A percentile compares a stretch with the other conserved stretches of the same genome.
phyloP scores from a whole-genome alignment of 2,888 invertebrate genomes.

The Hypsopygia costalis region DNA sequence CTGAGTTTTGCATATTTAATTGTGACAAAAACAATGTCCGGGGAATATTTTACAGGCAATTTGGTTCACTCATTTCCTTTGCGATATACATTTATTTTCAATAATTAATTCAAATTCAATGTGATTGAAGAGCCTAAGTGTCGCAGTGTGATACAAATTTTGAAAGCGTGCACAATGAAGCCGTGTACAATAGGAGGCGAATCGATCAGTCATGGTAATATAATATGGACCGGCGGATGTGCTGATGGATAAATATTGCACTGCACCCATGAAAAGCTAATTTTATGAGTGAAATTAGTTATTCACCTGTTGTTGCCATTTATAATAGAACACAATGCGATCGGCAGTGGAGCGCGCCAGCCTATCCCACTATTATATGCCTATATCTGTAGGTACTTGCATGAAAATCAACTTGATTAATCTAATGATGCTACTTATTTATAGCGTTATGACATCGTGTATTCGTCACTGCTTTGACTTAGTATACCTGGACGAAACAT shows the following conservation, averaged over 20 bases:
- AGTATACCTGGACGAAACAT: too few species aligned
- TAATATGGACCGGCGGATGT: slow-evolving; percentile 63
- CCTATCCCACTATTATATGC: slow-evolving; percentile 68
- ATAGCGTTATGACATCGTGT: slow-evolving; percentile 8
- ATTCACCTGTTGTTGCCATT: slow-evolving; percentile 80
- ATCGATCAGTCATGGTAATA: slow-evolving; percentile 42
- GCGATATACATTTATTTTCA: slow-evolving; percentile 26
- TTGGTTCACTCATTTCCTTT: slow-evolving; percentile 34
- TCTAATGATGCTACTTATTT: slow-evolving; percentile 28
- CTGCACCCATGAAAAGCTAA: slow-evolving; percentile 75
- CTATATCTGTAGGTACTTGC: slow-evolving; percentile 48
- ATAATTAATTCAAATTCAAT: slow-evolving; percentile 23
- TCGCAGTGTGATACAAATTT: not conserved
- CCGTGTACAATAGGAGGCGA: slow-evolving; percentile 6
- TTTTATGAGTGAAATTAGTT: slow-evolving; percentile 79
- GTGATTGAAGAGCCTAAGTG: not conserved
- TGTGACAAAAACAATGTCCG: slow-evolving; percentile 63
- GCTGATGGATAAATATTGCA: slow-evolving; percentile 70
- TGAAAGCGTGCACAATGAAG: not conserved
- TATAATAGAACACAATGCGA: slow-evolving; percentile 71
- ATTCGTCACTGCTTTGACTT: too few species aligned
- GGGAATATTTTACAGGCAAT: slow-evolving; percentile 39
- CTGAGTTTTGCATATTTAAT: slow-evolving; percentile 71
- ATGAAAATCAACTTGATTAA: slow-evolving; percentile 46
- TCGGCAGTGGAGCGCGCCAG: slow-evolving; percentile 56